These are phyloP conservation scores for Dryas iulia DNA, from an alignment of 1,140 invertebrate genomes.

Conservation along the genomic window DNA sequence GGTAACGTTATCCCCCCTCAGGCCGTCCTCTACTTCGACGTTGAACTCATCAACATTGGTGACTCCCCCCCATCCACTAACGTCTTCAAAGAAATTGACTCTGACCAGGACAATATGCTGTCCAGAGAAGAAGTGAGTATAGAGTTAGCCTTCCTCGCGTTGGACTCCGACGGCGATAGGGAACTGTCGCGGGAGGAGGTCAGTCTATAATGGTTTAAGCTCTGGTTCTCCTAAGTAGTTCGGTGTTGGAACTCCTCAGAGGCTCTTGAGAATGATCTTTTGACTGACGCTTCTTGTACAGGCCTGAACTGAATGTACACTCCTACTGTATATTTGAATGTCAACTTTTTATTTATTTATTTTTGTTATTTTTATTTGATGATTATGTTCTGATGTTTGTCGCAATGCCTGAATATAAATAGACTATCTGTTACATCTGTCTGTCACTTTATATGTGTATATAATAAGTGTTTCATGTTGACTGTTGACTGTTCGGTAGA, in stretches of 20 bases:
- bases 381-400: background rate
- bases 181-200: constrained; percentile 74
- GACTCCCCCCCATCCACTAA: constrained; percentile 93
- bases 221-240: constrained; percentile 14
- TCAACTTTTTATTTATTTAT: background rate
- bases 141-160: constrained; percentile 71
- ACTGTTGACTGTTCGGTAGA: background rate
- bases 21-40: constrained; percentile 94
- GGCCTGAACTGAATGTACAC: background rate
- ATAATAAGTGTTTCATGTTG: background rate
- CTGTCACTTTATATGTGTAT: background rate
- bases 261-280: constrained; percentile 2
- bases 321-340: background rate
- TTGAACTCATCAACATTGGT: constrained; percentile 94
- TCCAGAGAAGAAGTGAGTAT: constrained; percentile 94
- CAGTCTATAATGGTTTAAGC: constrained; percentile 49
- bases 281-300: background rate
- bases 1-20: constrained; percentile 93
- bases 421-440: background rate
- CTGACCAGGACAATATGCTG: constrained; percentile 92
- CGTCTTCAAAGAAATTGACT: constrained; percentile 98
- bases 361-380: background rate
- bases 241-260: background rate
- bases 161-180: constrained; percentile 63
- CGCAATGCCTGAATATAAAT: background rate